Percentiles rank a stretch among this genome's conserved stretches.
Evolutionary conservation across 2,797 vertebrate genomes (phyloP).

Genomic region (Paratrypauchen microcephalus): DNA sequence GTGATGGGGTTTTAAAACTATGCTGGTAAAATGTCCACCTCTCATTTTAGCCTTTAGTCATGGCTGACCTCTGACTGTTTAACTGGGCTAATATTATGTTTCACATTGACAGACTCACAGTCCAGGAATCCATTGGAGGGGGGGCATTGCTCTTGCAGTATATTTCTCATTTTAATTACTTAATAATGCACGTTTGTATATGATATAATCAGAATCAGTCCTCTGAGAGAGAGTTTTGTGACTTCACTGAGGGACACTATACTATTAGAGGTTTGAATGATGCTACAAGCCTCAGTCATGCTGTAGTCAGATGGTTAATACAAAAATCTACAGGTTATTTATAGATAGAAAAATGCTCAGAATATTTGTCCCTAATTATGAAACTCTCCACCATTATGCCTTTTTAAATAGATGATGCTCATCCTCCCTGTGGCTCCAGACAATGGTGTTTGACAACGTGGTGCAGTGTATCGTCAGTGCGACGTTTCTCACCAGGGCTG

Average conservation of each 20-base stretch:
- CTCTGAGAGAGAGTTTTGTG: too few relatives aligned
- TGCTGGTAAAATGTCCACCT: neutral
- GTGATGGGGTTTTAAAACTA: slow-evolving; percentile 4
- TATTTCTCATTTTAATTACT: too few relatives aligned
- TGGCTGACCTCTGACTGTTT: too few relatives aligned
- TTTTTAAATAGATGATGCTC: neutral
- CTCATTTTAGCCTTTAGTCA: too few relatives aligned
- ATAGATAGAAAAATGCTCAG: neutral
- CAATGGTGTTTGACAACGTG: slow-evolving; percentile 18
- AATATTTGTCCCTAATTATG: neutral
- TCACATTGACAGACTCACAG: too few relatives aligned
- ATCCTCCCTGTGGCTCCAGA: neutral
- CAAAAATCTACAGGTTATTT: neutral
- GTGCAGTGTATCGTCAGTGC: slow-evolving; percentile 22
- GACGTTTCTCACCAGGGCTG: slow-evolving; percentile 82
- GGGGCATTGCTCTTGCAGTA: too few relatives aligned
- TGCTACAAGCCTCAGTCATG: neutral
- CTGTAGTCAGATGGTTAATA: too few relatives aligned
- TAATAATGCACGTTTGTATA: too few relatives aligned
- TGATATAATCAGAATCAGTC: too few relatives aligned
- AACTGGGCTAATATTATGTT: too few relatives aligned
- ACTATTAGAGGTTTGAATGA: neutral
- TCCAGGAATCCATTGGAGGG: too few relatives aligned
- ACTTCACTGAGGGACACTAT: too few relatives aligned
- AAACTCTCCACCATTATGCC: neutral